Conservation (phyloP, 2,797 vertebrate species). For the Sebastes oblongus region DNA sequence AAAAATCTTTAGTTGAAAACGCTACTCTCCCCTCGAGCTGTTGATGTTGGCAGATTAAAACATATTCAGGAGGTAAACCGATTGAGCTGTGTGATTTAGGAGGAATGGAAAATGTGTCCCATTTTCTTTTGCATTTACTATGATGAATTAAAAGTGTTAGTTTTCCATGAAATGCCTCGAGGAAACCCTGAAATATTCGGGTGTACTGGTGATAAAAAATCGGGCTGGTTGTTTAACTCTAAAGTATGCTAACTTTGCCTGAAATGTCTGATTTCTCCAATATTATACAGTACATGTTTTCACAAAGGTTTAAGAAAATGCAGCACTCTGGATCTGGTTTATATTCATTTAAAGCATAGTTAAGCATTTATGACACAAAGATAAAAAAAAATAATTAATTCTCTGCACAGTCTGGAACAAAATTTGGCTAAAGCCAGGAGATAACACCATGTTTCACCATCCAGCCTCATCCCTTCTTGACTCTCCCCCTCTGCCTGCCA, state of each 20-base stretch:
- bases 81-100: background rate
- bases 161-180: background rate
- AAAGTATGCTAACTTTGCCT: no score
- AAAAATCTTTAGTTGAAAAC: background rate
- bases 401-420: background rate
- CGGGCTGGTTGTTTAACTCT: background rate
- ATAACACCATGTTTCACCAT: background rate
- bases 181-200: background rate
- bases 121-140: background rate
- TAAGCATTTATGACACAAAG: background rate
- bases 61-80: background rate
- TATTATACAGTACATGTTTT: background rate
- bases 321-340: background rate
- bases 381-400: background rate
- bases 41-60: background rate
- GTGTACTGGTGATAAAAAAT: background rate
- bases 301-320: background rate
- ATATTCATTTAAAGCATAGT: background rate
- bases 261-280: background rate
- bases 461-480: background rate
- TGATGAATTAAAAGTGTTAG: background rate
- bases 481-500: background rate
- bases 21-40: background rate
- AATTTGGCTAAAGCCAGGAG: background rate
- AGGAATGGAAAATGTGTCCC: background rate